phyloP scores from a whole-genome alignment of 2,113 vertebrate genomes.

The Thomomys bottae region DNA sequence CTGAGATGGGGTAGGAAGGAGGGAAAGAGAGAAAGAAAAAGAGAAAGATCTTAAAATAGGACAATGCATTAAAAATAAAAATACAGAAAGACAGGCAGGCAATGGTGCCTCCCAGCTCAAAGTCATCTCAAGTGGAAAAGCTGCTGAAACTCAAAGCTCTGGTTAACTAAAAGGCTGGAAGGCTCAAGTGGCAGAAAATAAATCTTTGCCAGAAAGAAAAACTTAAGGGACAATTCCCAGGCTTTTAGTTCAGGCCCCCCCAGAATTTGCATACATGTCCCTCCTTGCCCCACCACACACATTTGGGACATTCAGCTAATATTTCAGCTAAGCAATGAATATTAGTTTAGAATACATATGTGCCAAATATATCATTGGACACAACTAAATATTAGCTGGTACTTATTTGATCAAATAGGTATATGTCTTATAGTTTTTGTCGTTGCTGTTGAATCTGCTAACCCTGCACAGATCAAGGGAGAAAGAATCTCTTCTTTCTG shows the following conservation, averaged over 20 bases:
- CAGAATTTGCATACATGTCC: too few relatives aligned
- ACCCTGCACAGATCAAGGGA: background rate
- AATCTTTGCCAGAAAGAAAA: too few relatives aligned
- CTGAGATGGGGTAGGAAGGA: background rate
- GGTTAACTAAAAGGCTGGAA: too few relatives aligned
- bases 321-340: conserved; percentile 10
- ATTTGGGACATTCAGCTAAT: background rate
- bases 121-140: too few relatives aligned
- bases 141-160: too few relatives aligned
- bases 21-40: background rate
- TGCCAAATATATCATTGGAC: background rate
- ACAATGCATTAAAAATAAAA: too few relatives aligned
- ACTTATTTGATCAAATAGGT: background rate
- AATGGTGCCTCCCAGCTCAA: too few relatives aligned
- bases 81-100: too few relatives aligned
- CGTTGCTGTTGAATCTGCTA: background rate
- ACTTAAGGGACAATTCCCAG: too few relatives aligned
- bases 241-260: too few relatives aligned
- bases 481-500: background rate
- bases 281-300: too few relatives aligned
- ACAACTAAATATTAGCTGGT: background rate
- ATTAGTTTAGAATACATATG: background rate
- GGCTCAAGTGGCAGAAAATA: too few relatives aligned
- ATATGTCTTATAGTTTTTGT: background rate
- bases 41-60: background rate